Evolutionary conservation across 2,888 invertebrate species (phyloP).

Genomic region (Aricia artaxerxes): DNA sequence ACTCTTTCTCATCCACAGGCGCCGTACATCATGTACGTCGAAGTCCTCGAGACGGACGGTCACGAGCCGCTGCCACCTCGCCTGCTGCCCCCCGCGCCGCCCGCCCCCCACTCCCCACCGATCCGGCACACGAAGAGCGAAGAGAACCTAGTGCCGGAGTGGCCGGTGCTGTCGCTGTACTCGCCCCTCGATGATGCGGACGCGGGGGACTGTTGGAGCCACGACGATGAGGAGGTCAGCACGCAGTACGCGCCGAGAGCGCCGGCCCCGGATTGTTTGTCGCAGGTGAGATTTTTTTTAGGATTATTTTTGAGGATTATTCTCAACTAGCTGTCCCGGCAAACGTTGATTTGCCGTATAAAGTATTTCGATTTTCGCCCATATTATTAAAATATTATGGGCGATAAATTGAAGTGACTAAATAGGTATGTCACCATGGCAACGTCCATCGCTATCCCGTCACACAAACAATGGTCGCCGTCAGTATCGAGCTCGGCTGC

Average conservation of each 20-base stretch:
- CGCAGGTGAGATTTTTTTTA: slow-evolving; percentile 86
- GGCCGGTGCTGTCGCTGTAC: slow-evolving; percentile 75
- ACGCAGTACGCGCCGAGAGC: slow-evolving; percentile 60
- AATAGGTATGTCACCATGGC: no score
- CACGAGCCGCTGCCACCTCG: slow-evolving; percentile 95
- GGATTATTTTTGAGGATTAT: no score
- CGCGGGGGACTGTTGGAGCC: slow-evolving; percentile 92
- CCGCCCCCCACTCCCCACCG: slow-evolving; percentile 84
- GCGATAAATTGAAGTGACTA: no score
- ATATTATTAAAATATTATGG: no score
- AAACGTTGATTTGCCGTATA: no score
- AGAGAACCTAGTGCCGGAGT: slow-evolving; percentile 88
- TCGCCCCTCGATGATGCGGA: slow-evolving; percentile 64
- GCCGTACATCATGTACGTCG: slow-evolving; percentile 98
- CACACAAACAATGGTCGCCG: no score
- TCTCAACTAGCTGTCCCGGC: no score
- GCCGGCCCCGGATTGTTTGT: slow-evolving; percentile 82
- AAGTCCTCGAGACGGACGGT: slow-evolving; percentile 89
- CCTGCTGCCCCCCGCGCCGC: slow-evolving; percentile 87
- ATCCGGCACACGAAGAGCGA: slow-evolving; percentile 96
- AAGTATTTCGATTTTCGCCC: no score
- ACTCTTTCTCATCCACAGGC: slow-evolving; percentile 53
- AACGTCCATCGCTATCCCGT: no score
- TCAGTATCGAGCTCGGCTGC: no score
- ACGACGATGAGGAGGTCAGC: slow-evolving; percentile 95